A percentile compares a stretch with the other conserved stretches of the same genome.
Evolutionary conservation across 2,888 invertebrate species (phyloP).

Genomic region (Busseola fusca): DNA sequence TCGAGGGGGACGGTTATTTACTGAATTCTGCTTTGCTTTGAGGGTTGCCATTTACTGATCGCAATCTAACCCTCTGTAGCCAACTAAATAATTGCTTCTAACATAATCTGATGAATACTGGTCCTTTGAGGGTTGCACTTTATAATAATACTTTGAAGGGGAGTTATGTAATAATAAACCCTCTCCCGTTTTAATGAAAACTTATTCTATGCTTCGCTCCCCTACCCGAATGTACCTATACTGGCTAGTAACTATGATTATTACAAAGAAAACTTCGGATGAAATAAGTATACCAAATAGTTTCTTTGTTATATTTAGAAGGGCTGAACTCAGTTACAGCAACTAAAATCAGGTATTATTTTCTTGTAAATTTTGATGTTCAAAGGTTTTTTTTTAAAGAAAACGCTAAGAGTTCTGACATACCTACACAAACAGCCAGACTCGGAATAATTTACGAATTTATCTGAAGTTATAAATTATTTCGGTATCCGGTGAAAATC

Average conservation of each 20-base stretch:
- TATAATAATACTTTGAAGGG: background rate
- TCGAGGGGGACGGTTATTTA: slow-evolving; percentile 6
- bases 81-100: slow-evolving; percentile 6
- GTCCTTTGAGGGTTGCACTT: slow-evolving; percentile 17
- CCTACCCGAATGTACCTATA: background rate
- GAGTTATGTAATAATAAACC: background rate
- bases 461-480: background rate
- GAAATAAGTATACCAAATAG: background rate
- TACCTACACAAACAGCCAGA: too few relatives aligned
- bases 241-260: background rate
- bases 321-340: background rate
- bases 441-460: background rate
- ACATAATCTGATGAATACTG: background rate
- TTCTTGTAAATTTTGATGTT: background rate
- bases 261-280: background rate
- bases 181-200: background rate
- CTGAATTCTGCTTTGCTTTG: background rate
- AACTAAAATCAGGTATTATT: too few relatives aligned
- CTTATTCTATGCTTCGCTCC: background rate
- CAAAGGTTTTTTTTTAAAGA: too few relatives aligned
- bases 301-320: background rate
- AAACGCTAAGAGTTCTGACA: too few relatives aligned
- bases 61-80: slow-evolving; percentile 15
- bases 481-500: background rate
- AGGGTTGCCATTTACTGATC: background rate